Percentiles rank a stretch among this genome's conserved stretches.
Conservation (phyloP, 2,888 invertebrate genomes). For the Xanthia icteritia region DNA sequence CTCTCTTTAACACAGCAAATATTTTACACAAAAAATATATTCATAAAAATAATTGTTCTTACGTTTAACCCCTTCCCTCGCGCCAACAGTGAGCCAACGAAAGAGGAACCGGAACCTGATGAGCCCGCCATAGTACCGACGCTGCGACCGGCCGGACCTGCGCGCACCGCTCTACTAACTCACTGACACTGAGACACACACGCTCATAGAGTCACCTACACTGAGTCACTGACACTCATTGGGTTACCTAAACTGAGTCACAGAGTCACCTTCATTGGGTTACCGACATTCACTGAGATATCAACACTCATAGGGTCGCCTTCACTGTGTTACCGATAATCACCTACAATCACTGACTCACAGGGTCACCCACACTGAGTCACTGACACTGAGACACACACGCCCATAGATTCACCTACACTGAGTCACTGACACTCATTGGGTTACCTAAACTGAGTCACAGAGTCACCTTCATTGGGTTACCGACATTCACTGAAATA, state of each 20-base stretch:
- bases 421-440: not conserved
- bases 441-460: not conserved
- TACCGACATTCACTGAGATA: not conserved
- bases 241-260: not conserved
- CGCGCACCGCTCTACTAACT: slow-evolving; percentile 77
- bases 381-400: slow-evolving; percentile 4
- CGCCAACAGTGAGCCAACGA: slow-evolving; percentile 77
- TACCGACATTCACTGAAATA: not conserved
- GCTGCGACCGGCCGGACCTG: slow-evolving; percentile 81
- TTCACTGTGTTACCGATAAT: not conserved
- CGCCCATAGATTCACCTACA: not conserved
- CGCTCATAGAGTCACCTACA: not conserved
- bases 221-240: not conserved
- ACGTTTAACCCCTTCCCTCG: slow-evolving; percentile 8
- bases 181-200: slow-evolving; percentile 67
- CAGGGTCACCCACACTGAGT: not conserved
- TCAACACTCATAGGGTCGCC: not conserved
- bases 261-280: not conserved
- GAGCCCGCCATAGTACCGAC: slow-evolving; percentile 86
- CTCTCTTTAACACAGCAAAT: slow-evolving; percentile 29
- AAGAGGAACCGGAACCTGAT: slow-evolving; percentile 76
- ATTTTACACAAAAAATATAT: not conserved
- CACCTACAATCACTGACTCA: not conserved
- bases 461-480: not conserved
- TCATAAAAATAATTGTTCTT: not conserved